Evolutionary conservation across 2,888 invertebrate genomes (phyloP), one percentile per base, ranked within the genome.

Genomic region (Drosophila anceps): DNA sequence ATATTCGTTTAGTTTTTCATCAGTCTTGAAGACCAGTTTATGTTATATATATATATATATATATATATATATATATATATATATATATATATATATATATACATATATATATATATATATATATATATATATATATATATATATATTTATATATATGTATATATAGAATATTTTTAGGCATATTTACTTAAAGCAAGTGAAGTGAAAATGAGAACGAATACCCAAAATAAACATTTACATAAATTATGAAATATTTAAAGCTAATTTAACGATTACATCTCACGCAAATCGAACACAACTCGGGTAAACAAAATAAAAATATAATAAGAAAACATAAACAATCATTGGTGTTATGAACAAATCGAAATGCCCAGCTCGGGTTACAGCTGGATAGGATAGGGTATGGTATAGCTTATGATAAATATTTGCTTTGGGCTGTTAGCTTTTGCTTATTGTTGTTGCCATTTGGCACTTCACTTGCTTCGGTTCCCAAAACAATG

Each of bases 1-100:
- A 79, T 82, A 84, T 89, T 84, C 83, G 89, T 77, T 69, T 71
- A 60, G 73, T 81, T 81, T 75, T 77, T 57, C 58, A 72, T 90
- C 86, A 85, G 85, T 85, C 85, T 90, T 90, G 59, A 83, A 90
- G 90, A 85, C 85, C 86, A 88, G 71, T 79, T 77, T 64, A 64
- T 69, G 69, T 70, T 68, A 62, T 79, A n/a, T 60, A 1, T 9
- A 24, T 24, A 24, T 24, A 24, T n/a, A 48, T 57, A 39, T 39
- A 35, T 53, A 53, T 39, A 27, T 55, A 18, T 18, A 2, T 44
- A 44, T 57, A 24, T 13, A 12, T 24, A 58, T 44, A 59, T 62
- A 29, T 53, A 62, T 60, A 1, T 9, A 24, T 24, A 24, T 24
- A 24, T n/a, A 48, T 57, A 39, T 39, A 35, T 53, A 53, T 39